Base-by-base conservation (phyloP, 2,797 vertebrate species). In the Danio choprae region DNA sequence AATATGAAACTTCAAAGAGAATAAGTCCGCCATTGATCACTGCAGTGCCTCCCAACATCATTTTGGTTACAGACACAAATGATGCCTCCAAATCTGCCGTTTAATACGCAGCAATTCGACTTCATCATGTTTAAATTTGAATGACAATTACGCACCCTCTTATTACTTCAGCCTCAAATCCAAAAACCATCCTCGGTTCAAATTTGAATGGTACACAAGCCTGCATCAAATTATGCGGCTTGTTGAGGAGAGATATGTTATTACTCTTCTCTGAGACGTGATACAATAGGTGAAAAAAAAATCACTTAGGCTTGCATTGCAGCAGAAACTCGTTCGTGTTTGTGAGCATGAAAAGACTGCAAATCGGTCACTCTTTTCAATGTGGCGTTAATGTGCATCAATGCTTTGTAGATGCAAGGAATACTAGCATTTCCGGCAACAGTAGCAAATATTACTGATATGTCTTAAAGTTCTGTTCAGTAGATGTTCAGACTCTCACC, bases 371-470 rank as follows among this genome's bases (percentile, higher is more conserved):
- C 15, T 51, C 16, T 53, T 51, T 68, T 53, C 1, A 0, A 18
- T 2, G 38, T 70, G 10, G 13, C 10, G 7, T 38, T 22, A 46
- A 38, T 51, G 48, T 22, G 48, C 29, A 15, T 70, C 22, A 50
- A 11, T 50, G 22, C 11, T 68, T 53, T 40, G 11, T 13, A 53
- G 22, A 36, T 16, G 8, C 10, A 41, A 20, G 38, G 6, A 70
- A 13, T 53, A 11, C 65, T 38, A 50, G 51, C 3, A 16, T 38
- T 40, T 18, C 16, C 18, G 51, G 12, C 48, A 46, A 38, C 11
- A 69, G 46, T 51, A 13, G 67, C 36, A 53, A 53, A 5, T 40
- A 53, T 40, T 70, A 70, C 70, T 70, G 16, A 53, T 8, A 7
- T 38, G 48, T 40, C 51, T 51, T 69, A 53, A 69, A 70, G 50